Evolutionary conservation across 2,888 invertebrate genomes (phyloP).

Genomic region (Leucozona laternaria): DNA sequence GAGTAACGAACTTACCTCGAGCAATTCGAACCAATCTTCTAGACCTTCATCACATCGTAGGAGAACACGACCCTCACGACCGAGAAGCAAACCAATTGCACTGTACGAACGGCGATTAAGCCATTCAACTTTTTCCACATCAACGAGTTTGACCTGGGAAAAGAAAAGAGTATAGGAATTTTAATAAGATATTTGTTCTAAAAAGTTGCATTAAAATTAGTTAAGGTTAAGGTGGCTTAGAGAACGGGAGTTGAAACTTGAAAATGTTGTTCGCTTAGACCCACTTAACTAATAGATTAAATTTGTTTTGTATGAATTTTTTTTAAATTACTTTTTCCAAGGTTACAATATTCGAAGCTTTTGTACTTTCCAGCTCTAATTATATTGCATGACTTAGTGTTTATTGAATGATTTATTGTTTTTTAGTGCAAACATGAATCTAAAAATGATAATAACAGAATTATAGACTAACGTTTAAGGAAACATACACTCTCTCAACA

Average conservation of each 20-base stretch:
- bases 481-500: too few species aligned
- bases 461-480: too few species aligned
- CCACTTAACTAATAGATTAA: too few species aligned
- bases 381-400: too few species aligned
- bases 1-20: conserved; percentile 84
- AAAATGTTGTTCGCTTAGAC: too few species aligned
- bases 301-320: too few species aligned
- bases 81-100: conserved; percentile 85
- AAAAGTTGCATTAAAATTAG: not conserved
- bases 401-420: too few species aligned
- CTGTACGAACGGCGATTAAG: conserved; percentile 87
- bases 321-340: too few species aligned
- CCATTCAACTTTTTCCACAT: conserved; percentile 88
- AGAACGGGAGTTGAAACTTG: not conserved
- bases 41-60: conserved; percentile 85
- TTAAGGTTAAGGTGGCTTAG: not conserved
- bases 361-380: too few species aligned
- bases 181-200: not conserved
- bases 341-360: too few species aligned
- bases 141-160: conserved; percentile 85
- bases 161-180: not conserved
- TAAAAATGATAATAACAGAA: too few species aligned
- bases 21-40: conserved; percentile 87
- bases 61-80: conserved; percentile 84
- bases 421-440: too few species aligned